Conservation (phyloP, 2,888 invertebrate species). For the Rhaphigaster nebulosa region DNA sequence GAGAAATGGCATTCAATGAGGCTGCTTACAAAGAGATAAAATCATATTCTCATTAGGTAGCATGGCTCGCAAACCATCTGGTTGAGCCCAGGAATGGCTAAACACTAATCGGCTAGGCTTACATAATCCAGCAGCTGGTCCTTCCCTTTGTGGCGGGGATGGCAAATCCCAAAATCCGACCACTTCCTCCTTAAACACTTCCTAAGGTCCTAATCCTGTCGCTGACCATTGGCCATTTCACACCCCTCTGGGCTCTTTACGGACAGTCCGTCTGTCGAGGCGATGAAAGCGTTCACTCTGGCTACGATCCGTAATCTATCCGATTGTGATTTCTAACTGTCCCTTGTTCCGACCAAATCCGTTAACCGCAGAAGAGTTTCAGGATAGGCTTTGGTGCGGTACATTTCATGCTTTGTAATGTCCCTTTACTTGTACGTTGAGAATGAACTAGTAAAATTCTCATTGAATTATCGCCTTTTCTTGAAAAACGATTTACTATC, state of each 20-base stretch:
- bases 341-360: neutral
- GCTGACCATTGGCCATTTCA: slow-evolving; percentile 15
- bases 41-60: neutral
- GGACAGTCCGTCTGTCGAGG: neutral
- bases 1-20: neutral
- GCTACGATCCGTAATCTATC: neutral
- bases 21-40: neutral
- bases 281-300: neutral
- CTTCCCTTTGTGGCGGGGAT: neutral
- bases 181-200: slow-evolving; percentile 45
- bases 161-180: slow-evolving; percentile 6
- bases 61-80: neutral
- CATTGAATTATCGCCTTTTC: neutral
- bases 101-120: slow-evolving; percentile 11
- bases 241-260: neutral
- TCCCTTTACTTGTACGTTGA: neutral
- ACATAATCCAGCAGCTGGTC: slow-evolving; percentile 34
- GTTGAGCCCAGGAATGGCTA: neutral
- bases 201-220: slow-evolving; percentile 7
- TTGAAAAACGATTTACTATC: neutral
- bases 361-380: neutral
- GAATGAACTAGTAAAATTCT: neutral
- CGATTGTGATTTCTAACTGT: slow-evolving; percentile 14
- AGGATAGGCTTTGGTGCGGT: neutral
- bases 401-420: neutral